Evolutionary conservation across 1,140 invertebrate species (phyloP), one percentile per base, ranked within the genome.

Genomic region (Drosophila bocki): DNA sequence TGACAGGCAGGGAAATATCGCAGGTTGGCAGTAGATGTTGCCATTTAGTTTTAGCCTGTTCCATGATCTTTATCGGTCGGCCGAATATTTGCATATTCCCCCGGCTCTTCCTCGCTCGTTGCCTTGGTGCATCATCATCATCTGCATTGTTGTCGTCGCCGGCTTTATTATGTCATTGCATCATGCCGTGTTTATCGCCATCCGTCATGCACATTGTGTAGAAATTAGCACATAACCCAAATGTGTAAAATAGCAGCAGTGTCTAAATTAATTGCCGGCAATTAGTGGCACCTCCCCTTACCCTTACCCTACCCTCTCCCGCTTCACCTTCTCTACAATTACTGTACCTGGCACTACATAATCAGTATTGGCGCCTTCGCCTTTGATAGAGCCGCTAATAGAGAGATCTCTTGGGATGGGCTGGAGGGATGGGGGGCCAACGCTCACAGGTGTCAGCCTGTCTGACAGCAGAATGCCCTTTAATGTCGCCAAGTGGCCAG

Each of bases 151-250:
- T 67, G 82, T 67, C 47, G 79, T 82, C 71, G 82, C 64, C 76
- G 83, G 67, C 82, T 81, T 88, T 91, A 91, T 90, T 91, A 91
- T 91, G 85, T 90, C 81, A 90, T 90, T 88, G 84, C 84, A 81
- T 90, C 84, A 88, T 77, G 62, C 75, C 75, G 51, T 83, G 72
- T 87, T 87, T 87, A 87, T 88, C 83, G 84, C 85, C 84, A 88
- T 88, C 74, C 84, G 85, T 88, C 84, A 88, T 88, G 84, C 84
- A 88, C 81, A 88, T 88, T 88, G 85, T 90, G 85, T 88, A 80
- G 78, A 84, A 88, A 88, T 88, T 90, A 88, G 84, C 85, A 88
- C 84, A 88, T 88, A 88, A 69, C 84, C 84, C 78, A 78, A 88
- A 88, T 88, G 80, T 90, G 80, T 90, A 84, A 90, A 80, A 90